Conservation (phyloP, 2,888 invertebrate genomes). For the Celastrina argiolus region DNA sequence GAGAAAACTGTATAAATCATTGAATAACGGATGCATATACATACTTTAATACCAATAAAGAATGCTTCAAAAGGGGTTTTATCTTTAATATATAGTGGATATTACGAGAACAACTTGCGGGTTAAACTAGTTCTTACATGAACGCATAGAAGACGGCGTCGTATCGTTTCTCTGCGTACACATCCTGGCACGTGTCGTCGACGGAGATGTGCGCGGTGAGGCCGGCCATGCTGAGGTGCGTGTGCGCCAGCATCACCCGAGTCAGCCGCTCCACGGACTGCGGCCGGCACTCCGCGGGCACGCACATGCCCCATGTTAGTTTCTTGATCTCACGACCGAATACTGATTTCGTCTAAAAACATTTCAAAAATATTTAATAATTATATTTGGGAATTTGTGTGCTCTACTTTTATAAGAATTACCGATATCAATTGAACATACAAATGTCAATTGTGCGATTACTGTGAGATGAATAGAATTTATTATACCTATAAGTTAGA, state of each 20-base stretch:
- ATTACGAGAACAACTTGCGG: not conserved
- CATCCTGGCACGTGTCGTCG: slow-evolving; percentile 52
- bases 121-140: slow-evolving; percentile 57
- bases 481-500: too few relatives aligned
- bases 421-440: too few relatives aligned
- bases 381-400: too few relatives aligned
- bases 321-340: slow-evolving; percentile 54
- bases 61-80: too few relatives aligned
- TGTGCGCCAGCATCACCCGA: slow-evolving; percentile 52
- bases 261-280: slow-evolving; percentile 52
- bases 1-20: too few relatives aligned
- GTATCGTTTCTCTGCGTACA: slow-evolving; percentile 40
- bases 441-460: too few relatives aligned
- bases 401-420: too few relatives aligned
- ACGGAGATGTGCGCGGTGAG: slow-evolving; percentile 50
- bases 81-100: too few relatives aligned
- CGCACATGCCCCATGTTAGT: slow-evolving; percentile 76
- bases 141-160: slow-evolving; percentile 54
- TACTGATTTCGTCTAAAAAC: slow-evolving; percentile 47
- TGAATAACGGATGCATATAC: too few relatives aligned
- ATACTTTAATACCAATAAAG: too few relatives aligned
- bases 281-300: slow-evolving; percentile 65
- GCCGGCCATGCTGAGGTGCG: slow-evolving; percentile 60
- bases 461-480: too few relatives aligned
- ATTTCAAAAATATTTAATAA: too few relatives aligned